phyloP scores from a whole-genome alignment of 1,140 invertebrate species.

The Papilio helenus region DNA sequence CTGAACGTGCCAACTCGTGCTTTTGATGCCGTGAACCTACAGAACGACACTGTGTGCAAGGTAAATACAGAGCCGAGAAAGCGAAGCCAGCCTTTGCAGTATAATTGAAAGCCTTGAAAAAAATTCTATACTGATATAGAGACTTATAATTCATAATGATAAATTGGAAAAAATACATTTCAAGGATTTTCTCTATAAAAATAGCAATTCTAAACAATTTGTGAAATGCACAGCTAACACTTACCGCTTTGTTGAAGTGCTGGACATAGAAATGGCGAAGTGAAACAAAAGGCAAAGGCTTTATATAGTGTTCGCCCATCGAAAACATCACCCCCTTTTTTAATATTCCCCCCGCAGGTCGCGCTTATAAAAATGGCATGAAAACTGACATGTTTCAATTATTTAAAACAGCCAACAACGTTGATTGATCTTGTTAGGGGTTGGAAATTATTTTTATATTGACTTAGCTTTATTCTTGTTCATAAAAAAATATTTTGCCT shows the following conservation, averaged over 20 bases:
- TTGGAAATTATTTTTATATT: constrained; percentile 48
- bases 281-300: constrained; percentile 45
- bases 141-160: too few species aligned
- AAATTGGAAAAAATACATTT: too few species aligned
- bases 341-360: constrained; percentile 77
- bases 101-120: too few species aligned
- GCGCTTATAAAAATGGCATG: constrained; percentile 53
- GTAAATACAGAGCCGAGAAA: too few species aligned
- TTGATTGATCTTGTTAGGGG: constrained; percentile 62
- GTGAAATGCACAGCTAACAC: constrained; percentile 26
- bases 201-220: too few species aligned
- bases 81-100: too few species aligned
- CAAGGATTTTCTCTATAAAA: not conserved
- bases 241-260: constrained; percentile 44
- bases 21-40: too few species aligned
- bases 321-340: constrained; percentile 71
- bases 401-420: constrained; percentile 52
- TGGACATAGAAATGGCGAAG: constrained; percentile 52
- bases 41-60: too few species aligned
- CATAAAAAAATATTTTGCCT: constrained; percentile 26
- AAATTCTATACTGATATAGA: too few species aligned
- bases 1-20: too few species aligned
- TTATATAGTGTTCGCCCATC: constrained; percentile 61
- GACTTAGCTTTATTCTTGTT: constrained; percentile 39
- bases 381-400: constrained; percentile 81